Base-by-base conservation (phyloP, 2,113 vertebrate genomes). In the Dasypus novemcinctus region DNA sequence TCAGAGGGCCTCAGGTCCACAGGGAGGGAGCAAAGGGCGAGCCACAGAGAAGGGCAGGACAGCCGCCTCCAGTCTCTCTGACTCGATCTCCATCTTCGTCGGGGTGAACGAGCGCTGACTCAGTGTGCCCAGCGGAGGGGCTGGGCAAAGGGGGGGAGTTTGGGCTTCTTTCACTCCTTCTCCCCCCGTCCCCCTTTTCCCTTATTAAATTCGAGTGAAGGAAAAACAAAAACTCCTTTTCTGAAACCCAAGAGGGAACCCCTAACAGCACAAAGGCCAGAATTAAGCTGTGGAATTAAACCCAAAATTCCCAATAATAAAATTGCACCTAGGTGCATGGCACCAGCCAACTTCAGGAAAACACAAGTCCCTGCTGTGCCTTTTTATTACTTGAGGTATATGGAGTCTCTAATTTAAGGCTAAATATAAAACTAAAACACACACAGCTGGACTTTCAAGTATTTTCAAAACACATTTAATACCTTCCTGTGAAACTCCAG, bases 381-480 rank as follows among this genome's bases (percentile, higher is more conserved):
- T 90, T 96, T 96, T 97, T 96, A 97, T 95, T 92, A 93, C 96
- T 83, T 90, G 86, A 94, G 95, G 94, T 95, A 90, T 43, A 89
- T 15, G 93, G 82, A 97, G 95, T 88, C 96, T 97, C 94, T 97
- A 95, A 97, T 97, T 97, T 96, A 97, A 96, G 96, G 95, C 96
- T 97, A 97, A 98, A 97, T 97, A 97, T 97, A 97, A 97, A 93
- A 93, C 76, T 85, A 97, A 97, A 95, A 91, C 96, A 97, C 52
- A 97, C 96, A 97, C 97, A 97, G 97, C 97, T 97, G 97, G 97
- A 95, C 96, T 96, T 97, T 86, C 97, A 96, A 96, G 96, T 96
- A 93, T 92, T 97, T 97, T 95, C 96, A 92, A 98, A 97, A 97
- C 95, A 98, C 93, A 90, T 95, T 96, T 94, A 96, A 96, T 89